Percentiles rank a stretch among this genome's conserved stretches.
These are phyloP conservation scores for Wasmannia auropunctata DNA, from an alignment of 1,140 invertebrate genomes.

Conservation along the genomic window DNA sequence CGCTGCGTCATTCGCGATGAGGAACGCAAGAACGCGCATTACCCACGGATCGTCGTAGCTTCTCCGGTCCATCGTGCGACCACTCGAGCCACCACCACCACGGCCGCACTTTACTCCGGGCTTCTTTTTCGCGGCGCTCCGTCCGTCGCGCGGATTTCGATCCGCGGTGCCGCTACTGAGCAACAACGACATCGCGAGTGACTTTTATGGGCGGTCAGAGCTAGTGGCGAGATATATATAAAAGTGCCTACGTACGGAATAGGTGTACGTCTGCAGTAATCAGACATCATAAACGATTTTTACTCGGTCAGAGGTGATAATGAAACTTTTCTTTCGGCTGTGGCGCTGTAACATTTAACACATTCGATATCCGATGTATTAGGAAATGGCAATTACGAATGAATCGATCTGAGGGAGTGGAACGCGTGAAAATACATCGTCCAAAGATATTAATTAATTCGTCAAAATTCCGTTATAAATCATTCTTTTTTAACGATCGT, in stretches of 20 bases:
- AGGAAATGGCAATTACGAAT: background rate
- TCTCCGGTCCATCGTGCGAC: conserved; percentile 68
- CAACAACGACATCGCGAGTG: conserved; percentile 1
- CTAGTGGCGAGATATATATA: background rate
- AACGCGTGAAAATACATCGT: background rate
- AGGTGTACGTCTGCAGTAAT: background rate
- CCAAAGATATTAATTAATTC: background rate
- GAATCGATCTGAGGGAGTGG: background rate
- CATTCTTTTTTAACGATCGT: background rate
- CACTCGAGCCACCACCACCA: conserved; percentile 69
- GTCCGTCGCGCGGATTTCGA: conserved; percentile 39
- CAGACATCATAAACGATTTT: background rate
- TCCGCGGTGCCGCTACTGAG: conserved; percentile 20
- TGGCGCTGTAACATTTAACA: background rate
- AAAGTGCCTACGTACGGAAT: background rate
- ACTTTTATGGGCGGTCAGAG: conserved; percentile 33
- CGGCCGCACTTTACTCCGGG: conserved; percentile 32
- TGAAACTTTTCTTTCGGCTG: background rate
- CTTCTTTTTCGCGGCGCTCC: conserved; percentile 20
- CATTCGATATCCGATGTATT: background rate
- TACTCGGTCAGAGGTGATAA: background rate
- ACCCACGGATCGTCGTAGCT: conserved; percentile 70
- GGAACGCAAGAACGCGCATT: conserved; percentile 75
- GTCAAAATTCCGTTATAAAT: background rate
- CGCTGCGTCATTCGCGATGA: conserved; percentile 73